Evolutionary conservation across 2,797 vertebrate species (phyloP).

Genomic region (Spea hammondii): DNA sequence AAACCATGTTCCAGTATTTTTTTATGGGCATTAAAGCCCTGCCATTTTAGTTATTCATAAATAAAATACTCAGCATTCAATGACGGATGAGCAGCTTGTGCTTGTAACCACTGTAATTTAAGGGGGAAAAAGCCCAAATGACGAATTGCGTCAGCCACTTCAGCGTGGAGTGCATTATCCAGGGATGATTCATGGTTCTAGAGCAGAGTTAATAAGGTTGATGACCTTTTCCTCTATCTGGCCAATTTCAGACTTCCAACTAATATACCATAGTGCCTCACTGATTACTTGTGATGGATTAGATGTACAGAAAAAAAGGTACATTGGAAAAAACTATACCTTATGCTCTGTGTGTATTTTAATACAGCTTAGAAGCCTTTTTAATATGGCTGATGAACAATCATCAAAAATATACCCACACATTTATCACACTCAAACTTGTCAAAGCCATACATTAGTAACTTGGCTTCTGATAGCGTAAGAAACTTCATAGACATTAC

Average conservation of each 20-base stretch:
- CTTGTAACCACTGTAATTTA: background rate
- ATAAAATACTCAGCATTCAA: background rate
- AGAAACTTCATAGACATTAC: background rate
- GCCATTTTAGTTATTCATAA: no score
- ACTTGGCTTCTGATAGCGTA: background rate
- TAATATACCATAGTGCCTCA: slow-evolving; percentile 6
- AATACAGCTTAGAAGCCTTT: no score
- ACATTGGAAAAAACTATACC: no score
- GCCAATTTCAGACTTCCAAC: slow-evolving; percentile 11
- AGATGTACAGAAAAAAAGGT: background rate
- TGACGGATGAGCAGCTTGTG: background rate
- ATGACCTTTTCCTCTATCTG: slow-evolving; percentile 8
- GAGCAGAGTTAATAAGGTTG: slow-evolving; percentile 12
- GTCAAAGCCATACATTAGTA: background rate
- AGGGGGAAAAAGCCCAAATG: slow-evolving; percentile 19
- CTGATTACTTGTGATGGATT: slow-evolving; percentile 11
- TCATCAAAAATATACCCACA: background rate
- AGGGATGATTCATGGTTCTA: slow-evolving; percentile 6
- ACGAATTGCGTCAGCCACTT: slow-evolving; percentile 6
- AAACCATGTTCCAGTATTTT: no score
- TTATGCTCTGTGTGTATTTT: no score
- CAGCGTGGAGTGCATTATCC: background rate
- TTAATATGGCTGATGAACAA: no score
- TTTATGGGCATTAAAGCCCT: no score
- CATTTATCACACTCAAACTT: background rate